Evolutionary conservation across 2,888 invertebrate species (phyloP), one percentile per base, ranked within the genome.

Genomic region (Ellobium chinense): DNA sequence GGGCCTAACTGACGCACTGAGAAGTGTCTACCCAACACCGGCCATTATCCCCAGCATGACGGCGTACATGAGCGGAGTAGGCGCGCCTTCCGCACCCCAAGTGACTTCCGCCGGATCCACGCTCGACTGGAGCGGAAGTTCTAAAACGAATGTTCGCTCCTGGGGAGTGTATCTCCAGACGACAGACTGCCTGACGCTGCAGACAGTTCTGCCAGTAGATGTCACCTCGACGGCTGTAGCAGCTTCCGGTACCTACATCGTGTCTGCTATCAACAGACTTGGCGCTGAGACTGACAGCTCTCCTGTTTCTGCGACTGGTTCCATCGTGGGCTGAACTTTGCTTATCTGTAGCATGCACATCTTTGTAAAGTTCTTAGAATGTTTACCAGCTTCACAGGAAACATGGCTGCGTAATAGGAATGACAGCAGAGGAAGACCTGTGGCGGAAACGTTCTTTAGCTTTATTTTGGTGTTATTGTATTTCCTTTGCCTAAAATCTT

Each of bases 41-140:
- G 87, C 88, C 34, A 54, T 89, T 3, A 58, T 83, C n/a, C 89
- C 90, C 7, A 83, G 84, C 80, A 89, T 89, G 88, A n/a, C n/a
- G n/a, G n/a, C n/a, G n/a, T 91, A 90, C 90, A 58, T 90, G 36
- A 58, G 36, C 31, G 58, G 74, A 7, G 62, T 81, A 12, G 31
- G 79, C 5, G 12, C 74, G 7, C 82, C 87, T 2, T 68, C 81
- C 18, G 31, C 69, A 4, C 88, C 89, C 9, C 54, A 84, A 69
- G 84, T 88, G 18, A 60, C 37, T 12, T 79, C 78, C 7, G 79
- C 65, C 14, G 39, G 63, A 36, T 54, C 78, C 12, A 72, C 60
- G 2, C 37, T 88, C 0, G 76, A 77, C 4, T 89, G 89, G 89
- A 75, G 78, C 9, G 62, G 78, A 1, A 85, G 85, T 76, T 18